Evolutionary conservation across 2,888 invertebrate species (phyloP).

Genomic region (Heterodera filipjevi): DNA sequence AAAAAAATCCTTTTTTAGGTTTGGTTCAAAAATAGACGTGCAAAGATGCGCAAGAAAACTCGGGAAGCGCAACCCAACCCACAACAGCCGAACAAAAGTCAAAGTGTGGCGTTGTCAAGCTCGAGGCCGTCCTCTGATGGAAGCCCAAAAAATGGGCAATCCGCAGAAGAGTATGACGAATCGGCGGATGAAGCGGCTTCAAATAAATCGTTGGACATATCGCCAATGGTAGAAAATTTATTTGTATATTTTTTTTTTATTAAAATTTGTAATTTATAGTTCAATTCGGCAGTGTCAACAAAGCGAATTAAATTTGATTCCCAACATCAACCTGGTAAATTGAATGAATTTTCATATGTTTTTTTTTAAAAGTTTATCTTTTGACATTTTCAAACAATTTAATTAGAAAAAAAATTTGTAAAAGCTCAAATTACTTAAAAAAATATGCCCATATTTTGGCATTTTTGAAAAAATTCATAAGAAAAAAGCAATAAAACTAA

Average conservation of each 20-base stretch:
- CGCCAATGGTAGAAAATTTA: neutral
- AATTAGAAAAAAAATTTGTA: too few species aligned
- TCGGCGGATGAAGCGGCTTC: neutral
- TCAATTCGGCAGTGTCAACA: neutral
- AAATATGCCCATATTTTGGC: too few species aligned
- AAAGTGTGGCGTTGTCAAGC: neutral
- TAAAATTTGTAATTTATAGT: neutral
- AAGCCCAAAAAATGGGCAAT: neutral
- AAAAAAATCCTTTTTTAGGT: neutral
- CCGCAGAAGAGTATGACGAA: neutral
- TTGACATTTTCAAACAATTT: too few species aligned
- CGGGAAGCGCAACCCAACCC: neutral
- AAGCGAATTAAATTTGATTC: neutral
- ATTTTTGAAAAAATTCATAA: too few species aligned
- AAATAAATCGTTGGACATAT: neutral
- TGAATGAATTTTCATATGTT: too few species aligned
- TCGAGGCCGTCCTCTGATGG: neutral
- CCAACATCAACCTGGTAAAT: neutral
- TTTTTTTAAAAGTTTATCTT: too few species aligned
- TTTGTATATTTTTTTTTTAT: neutral
- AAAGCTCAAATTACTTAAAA: too few species aligned
- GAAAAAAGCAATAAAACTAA: too few species aligned
- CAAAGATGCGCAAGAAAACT: constrained; percentile 55
- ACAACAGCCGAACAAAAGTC: neutral
- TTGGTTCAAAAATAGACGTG: constrained; percentile 65